Evolutionary conservation across 2,113 vertebrate species (phyloP).

Genomic region (Tragulus kanchil): DNA sequence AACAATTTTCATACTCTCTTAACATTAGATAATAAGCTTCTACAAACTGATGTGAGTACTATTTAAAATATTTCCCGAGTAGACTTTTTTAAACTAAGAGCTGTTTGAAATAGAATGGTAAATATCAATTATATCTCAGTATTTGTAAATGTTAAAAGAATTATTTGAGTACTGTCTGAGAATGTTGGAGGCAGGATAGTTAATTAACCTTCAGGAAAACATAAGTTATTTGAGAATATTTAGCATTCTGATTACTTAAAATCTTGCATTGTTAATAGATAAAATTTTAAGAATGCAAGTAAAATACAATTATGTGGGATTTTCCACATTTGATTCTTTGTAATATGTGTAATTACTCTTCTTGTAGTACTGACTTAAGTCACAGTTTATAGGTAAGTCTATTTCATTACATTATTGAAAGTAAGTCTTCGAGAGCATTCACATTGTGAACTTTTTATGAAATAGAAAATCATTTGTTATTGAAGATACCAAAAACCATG

Average conservation of each 20-base stretch:
- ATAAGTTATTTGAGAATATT: not conserved
- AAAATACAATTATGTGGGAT: not conserved
- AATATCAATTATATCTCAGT: not conserved
- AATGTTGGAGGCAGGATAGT: not conserved
- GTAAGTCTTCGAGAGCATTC: not conserved
- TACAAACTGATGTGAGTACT: constrained; percentile 97
- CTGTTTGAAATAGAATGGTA: constrained; percentile 23
- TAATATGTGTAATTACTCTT: not conserved
- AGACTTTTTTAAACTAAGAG: constrained; percentile 32
- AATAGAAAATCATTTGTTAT: constrained; percentile 42
- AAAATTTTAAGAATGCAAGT: not conserved
- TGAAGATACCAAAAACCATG: constrained; percentile 45
- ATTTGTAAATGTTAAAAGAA: not conserved
- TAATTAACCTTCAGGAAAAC: constrained; percentile 27
- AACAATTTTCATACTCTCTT: constrained; percentile 97
- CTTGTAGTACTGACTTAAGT: not conserved
- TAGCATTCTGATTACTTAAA: constrained; percentile 14
- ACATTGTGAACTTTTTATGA: constrained; percentile 16
- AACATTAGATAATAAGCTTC: constrained; percentile 98
- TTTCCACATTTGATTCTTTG: not conserved
- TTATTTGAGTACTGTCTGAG: not conserved
- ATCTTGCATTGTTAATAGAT: constrained; percentile 2
- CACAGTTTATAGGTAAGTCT: not conserved
- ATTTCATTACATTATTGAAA: constrained; percentile 22
- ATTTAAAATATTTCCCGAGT: constrained; percentile 19